phyloP scores from a whole-genome alignment of 2,888 invertebrate genomes.

The Argyresthia goedartella region DNA sequence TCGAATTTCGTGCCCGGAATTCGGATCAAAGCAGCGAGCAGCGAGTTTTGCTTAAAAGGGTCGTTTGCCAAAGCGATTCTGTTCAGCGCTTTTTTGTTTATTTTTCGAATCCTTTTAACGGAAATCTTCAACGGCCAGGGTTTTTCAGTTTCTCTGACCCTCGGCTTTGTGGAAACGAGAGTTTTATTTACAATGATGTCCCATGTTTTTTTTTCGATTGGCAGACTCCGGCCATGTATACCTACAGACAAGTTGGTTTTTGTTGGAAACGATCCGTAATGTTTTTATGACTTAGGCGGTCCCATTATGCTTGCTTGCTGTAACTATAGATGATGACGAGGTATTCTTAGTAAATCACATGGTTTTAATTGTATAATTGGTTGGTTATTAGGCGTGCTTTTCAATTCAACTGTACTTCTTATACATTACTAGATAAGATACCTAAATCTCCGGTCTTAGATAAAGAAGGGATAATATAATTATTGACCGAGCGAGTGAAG shows the following conservation, averaged over 20 bases:
- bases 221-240: background rate
- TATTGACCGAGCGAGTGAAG: no score
- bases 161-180: slow-evolving; percentile 22
- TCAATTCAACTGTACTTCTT: no score
- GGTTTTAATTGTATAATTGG: no score
- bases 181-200: slow-evolving; percentile 45
- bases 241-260: slow-evolving; percentile 1
- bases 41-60: slow-evolving; percentile 15
- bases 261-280: slow-evolving; percentile 32
- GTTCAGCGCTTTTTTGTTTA: slow-evolving; percentile 34
- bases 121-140: background rate
- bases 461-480: no score
- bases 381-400: no score
- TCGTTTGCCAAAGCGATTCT: slow-evolving; percentile 13
- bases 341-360: background rate
- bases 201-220: slow-evolving; percentile 16
- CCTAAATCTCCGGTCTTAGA: no score
- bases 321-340: slow-evolving; percentile 49
- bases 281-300: slow-evolving; percentile 46
- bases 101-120: background rate
- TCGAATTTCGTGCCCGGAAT: slow-evolving; percentile 38
- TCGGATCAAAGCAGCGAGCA: slow-evolving; percentile 29
- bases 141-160: slow-evolving; percentile 12
- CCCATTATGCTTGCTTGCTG: slow-evolving; percentile 45
- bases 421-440: no score